These are phyloP conservation scores for Callionymus lyra DNA, from an alignment of 2,113 vertebrate species.

Conservation along the genomic window DNA sequence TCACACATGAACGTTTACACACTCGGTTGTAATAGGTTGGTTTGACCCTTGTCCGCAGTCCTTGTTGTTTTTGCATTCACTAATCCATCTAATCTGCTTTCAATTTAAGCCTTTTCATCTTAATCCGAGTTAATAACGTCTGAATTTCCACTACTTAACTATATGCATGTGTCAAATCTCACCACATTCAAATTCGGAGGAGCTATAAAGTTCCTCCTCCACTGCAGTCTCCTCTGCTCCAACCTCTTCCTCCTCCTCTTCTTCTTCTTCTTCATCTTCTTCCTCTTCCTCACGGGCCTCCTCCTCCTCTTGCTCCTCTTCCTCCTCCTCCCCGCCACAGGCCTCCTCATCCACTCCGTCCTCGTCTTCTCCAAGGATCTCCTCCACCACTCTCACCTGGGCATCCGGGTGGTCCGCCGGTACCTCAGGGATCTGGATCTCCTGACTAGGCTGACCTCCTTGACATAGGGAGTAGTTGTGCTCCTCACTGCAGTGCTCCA, in stretches of 20 bases:
- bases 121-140: too few relatives aligned
- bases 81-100: too few relatives aligned
- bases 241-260: constrained; percentile 25
- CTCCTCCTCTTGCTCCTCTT: constrained; percentile 19
- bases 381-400: constrained; percentile 38
- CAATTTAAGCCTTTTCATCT: too few relatives aligned
- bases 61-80: too few relatives aligned
- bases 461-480: constrained; percentile 67
- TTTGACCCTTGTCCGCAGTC: too few relatives aligned
- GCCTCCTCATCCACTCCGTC: constrained; percentile 21
- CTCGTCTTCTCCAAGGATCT: too few relatives aligned
- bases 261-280: constrained; percentile 25
- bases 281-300: constrained; percentile 20
- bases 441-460: constrained; percentile 44
- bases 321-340: constrained; percentile 29
- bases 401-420: constrained; percentile 13
- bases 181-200: constrained; percentile 63
- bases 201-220: constrained; percentile 55
- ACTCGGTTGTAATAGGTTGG: too few relatives aligned
- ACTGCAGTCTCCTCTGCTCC: constrained; percentile 44
- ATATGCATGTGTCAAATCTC: too few relatives aligned
- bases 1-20: too few relatives aligned
- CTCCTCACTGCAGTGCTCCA: constrained; percentile 62
- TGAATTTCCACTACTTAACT: too few relatives aligned
- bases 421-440: too few relatives aligned